Conservation (phyloP, 2,888 invertebrate species). For the Autographa pulchrina region DNA sequence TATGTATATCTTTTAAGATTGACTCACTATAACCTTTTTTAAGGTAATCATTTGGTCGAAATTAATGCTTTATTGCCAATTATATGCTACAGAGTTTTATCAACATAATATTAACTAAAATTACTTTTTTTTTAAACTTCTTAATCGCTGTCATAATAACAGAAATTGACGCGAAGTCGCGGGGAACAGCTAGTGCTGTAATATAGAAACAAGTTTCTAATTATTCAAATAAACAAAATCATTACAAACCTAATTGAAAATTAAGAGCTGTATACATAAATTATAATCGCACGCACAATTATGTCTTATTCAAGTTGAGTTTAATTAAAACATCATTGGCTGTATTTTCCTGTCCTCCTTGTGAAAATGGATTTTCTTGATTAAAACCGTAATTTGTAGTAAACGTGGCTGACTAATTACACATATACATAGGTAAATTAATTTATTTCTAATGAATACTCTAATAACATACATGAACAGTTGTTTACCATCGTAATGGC, state of each 20-base stretch:
- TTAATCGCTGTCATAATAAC: too few relatives aligned
- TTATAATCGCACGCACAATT: constrained; percentile 21
- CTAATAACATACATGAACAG: constrained; percentile 1
- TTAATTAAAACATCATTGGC: constrained; percentile 16
- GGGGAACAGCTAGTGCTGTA: too few relatives aligned
- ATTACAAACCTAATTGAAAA: constrained; percentile 21
- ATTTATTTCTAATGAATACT: constrained; percentile 10
- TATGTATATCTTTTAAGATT: too few relatives aligned
- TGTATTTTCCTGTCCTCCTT: constrained; percentile 11
- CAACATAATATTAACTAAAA: too few relatives aligned
- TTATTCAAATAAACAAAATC: constrained; percentile 7
- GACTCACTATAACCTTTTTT: too few relatives aligned
- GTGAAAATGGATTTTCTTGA: constrained; percentile 13
- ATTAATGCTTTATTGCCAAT: too few relatives aligned
- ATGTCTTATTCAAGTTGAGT: constrained; percentile 19
- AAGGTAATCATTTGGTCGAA: too few relatives aligned
- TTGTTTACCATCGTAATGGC: not conserved
- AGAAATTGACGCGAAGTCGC: too few relatives aligned
- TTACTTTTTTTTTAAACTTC: too few relatives aligned
- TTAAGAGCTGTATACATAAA: constrained; percentile 20
- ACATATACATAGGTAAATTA: constrained; percentile 18
- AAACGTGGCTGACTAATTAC: constrained; percentile 12
- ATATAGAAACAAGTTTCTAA: not conserved
- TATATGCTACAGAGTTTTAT: too few relatives aligned
- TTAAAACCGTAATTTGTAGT: constrained; percentile 12